Evolutionary conservation across 2,113 vertebrate genomes (phyloP).

Genomic region (Ceyx cyanopectus): DNA sequence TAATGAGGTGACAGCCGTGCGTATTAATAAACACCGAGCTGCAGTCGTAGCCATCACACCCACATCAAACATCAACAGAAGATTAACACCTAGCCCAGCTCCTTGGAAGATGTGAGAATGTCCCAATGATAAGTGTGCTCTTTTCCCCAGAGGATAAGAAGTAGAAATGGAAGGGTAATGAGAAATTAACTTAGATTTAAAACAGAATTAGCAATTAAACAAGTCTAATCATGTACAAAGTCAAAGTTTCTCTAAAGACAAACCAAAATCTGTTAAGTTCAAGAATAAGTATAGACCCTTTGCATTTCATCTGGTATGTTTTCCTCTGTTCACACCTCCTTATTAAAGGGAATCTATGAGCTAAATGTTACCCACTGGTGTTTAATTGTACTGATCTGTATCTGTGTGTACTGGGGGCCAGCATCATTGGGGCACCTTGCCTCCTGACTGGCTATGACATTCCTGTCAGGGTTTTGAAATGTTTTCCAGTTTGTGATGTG

Average conservation of each 20-base stretch:
- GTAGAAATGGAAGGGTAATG: slow-evolving; percentile 76
- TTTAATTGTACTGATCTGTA: slow-evolving; percentile 17
- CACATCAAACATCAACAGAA: slow-evolving; percentile 79
- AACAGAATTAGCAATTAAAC: slow-evolving; percentile 71
- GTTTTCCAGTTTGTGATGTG: neutral
- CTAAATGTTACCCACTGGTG: slow-evolving; percentile 38
- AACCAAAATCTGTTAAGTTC: slow-evolving; percentile 49
- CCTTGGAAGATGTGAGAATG: slow-evolving; percentile 79
- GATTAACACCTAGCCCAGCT: slow-evolving; percentile 78
- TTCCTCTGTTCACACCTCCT: slow-evolving; percentile 37
- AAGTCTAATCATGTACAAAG: slow-evolving; percentile 57
- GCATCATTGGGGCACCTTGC: accelerated
- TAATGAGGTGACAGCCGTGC: slow-evolving; percentile 82
- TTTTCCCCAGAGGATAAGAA: slow-evolving; percentile 77
- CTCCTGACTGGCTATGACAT: neutral
- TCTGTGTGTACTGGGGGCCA: neutral
- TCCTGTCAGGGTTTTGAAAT: neutral
- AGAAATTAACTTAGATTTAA: slow-evolving; percentile 76
- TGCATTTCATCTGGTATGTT: neutral
- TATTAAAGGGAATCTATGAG: neutral
- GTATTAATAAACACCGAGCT: slow-evolving; percentile 76
- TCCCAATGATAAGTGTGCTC: slow-evolving; percentile 76
- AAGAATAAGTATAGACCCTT: slow-evolving; percentile 42
- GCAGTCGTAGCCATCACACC: slow-evolving; percentile 66
- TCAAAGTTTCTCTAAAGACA: slow-evolving; percentile 64